Conservation (phyloP, 2,797 vertebrate species). For the Chiroxiphia lanceolata region DNA sequence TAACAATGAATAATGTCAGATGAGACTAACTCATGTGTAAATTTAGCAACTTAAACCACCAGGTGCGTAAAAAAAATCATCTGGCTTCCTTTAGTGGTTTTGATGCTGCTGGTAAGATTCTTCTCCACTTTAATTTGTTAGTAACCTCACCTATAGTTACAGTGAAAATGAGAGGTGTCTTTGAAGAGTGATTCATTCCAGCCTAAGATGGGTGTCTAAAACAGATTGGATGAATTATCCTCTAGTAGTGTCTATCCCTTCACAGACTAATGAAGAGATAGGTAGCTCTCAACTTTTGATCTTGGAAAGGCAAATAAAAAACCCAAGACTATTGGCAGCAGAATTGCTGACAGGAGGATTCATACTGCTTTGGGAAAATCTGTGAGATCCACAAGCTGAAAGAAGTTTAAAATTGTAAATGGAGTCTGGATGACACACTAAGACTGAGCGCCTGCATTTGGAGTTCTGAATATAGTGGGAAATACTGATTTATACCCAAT, state of each 20-base stretch:
- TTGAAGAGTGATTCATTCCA: neutral
- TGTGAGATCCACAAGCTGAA: neutral
- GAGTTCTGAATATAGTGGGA: neutral
- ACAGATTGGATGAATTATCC: neutral
- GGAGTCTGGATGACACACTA: neutral
- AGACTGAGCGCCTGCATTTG: neutral
- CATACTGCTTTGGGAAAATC: slow-evolving; percentile 21
- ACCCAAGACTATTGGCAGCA: neutral
- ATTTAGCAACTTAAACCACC: neutral
- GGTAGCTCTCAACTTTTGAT: neutral
- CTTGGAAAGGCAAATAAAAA: neutral
- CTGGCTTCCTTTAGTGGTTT: neutral
- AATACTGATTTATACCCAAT: slow-evolving; percentile 39
- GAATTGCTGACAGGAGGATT: slow-evolving; percentile 18
- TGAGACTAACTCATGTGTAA: neutral
- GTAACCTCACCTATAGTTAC: neutral
- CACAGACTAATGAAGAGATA: neutral
- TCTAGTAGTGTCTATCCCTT: neutral
- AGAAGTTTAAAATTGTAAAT: slow-evolving; percentile 4
- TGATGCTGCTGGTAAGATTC: neutral
- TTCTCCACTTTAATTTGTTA: neutral
- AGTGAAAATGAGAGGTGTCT: neutral
- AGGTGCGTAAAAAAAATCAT: neutral
- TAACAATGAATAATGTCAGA: neutral
- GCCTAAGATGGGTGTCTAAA: neutral